Conservation (phyloP, 2,113 vertebrate genomes). For the Actenoides lindsayi region DNA sequence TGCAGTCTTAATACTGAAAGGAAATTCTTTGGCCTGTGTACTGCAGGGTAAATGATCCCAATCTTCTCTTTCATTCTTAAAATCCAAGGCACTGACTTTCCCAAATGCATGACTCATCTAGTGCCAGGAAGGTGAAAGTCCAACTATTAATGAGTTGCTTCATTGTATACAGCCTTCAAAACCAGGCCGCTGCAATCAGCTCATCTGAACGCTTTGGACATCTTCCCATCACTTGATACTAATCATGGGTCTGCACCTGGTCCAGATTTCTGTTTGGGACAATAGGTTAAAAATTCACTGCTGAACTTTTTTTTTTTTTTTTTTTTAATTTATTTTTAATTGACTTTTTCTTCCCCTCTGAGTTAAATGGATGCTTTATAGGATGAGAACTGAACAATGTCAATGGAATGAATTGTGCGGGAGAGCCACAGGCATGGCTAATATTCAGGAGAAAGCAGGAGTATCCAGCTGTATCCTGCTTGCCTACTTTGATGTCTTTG, state of each 20-base stretch:
- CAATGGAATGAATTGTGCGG: not conserved
- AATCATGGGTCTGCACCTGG: slow-evolving; percentile 29
- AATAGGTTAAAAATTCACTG: not conserved
- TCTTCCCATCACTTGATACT: slow-evolving; percentile 27
- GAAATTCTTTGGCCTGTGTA: not conserved
- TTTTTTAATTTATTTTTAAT: not conserved
- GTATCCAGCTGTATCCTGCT: slow-evolving; percentile 32
- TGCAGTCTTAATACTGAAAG: not conserved
- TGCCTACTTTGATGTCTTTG: slow-evolving; percentile 11
- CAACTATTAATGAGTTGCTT: not conserved
- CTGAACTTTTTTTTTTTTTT: not conserved
- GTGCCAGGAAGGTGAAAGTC: slow-evolving; percentile 30
- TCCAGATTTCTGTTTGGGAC: slow-evolving; percentile 29
- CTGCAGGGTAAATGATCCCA: not conserved
- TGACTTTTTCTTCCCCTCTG: not conserved
- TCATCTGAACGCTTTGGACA: not conserved
- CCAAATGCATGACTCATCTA: not conserved
- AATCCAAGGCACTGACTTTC: not conserved
- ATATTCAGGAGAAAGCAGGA: not conserved
- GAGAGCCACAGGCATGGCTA: not conserved
- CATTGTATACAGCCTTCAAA: not conserved
- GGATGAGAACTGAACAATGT: not conserved
- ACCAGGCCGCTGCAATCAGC: not conserved
- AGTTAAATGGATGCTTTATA: not conserved
- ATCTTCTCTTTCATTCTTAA: not conserved